These are phyloP conservation scores for Budorcas taxicolor DNA, from an alignment of 2,113 vertebrate genomes.

Conservation along the genomic window DNA sequence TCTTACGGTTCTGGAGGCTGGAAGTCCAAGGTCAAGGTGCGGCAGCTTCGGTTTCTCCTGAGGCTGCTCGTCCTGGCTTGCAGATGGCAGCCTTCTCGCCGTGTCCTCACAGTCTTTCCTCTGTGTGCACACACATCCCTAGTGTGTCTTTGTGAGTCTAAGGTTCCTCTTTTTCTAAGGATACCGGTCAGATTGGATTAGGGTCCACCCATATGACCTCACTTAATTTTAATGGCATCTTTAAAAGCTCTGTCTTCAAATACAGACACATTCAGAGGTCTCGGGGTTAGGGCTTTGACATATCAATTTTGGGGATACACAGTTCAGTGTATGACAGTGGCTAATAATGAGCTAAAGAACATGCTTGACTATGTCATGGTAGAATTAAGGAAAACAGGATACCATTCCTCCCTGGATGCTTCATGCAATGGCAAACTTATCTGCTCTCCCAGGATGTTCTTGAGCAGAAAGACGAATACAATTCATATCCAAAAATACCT, in stretches of 20 bases:
- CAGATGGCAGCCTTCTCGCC: accelerated
- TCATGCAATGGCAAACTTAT: neutral
- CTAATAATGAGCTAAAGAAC: neutral
- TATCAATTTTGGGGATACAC: neutral
- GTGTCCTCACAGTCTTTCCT: neutral
- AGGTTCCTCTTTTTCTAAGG: neutral
- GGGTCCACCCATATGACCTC: no score
- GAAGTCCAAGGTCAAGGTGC: neutral
- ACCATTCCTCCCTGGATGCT: accelerated
- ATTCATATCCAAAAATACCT: neutral
- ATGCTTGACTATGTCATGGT: accelerated
- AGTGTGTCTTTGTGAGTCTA: neutral
- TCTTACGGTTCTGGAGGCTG: neutral
- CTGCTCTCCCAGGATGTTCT: neutral
- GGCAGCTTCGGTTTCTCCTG: neutral
- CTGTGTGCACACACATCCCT: neutral
- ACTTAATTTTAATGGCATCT: neutral
- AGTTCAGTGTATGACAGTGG: no score
- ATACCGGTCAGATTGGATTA: neutral
- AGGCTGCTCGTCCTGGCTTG: neutral
- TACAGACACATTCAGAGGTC: neutral
- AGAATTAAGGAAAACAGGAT: neutral
- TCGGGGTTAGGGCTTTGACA: neutral
- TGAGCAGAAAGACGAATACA: neutral
- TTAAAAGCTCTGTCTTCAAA: neutral